Evolutionary conservation across 2,888 invertebrate genomes (phyloP).

Genomic region (Erebia aethiops): DNA sequence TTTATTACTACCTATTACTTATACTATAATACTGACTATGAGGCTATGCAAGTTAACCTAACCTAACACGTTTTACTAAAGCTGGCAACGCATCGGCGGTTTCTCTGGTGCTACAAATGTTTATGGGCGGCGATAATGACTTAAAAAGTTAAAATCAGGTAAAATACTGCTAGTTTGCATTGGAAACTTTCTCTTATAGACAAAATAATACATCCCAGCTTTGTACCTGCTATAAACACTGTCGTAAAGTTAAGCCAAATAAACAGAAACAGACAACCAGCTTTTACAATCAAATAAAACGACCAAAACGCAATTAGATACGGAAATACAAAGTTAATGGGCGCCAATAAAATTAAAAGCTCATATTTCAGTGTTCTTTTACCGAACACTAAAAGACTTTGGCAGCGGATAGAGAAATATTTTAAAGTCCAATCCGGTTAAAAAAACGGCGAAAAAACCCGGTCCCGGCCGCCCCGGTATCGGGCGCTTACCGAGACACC

Average conservation of each 20-base stretch:
- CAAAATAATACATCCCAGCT: neutral
- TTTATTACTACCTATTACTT: too few species aligned
- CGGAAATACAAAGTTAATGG: slow-evolving; percentile 34
- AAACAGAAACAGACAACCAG: neutral
- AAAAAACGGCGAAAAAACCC: slow-evolving; percentile 67
- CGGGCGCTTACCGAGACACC: slow-evolving; percentile 77
- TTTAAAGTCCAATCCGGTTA: slow-evolving; percentile 70
- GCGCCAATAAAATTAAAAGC: slow-evolving; percentile 41
- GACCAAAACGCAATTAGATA: slow-evolving; percentile 31
- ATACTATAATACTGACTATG: too few species aligned
- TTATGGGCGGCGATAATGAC: too few species aligned
- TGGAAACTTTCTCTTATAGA: neutral
- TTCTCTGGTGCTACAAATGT: too few species aligned
- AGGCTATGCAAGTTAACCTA: too few species aligned
- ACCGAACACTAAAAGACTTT: slow-evolving; percentile 47
- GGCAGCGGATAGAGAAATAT: slow-evolving; percentile 65
- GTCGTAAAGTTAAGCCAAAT: neutral
- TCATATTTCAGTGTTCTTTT: slow-evolving; percentile 42
- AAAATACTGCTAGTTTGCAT: too few species aligned
- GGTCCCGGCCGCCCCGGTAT: slow-evolving; percentile 70
- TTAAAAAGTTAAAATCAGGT: too few species aligned
- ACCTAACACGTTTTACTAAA: too few species aligned
- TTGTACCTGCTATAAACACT: neutral
- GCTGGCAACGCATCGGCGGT: too few species aligned
- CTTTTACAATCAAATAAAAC: slow-evolving; percentile 20